phyloP scores from a whole-genome alignment of 2,888 invertebrate species.

The Dolomedes plantarius region DNA sequence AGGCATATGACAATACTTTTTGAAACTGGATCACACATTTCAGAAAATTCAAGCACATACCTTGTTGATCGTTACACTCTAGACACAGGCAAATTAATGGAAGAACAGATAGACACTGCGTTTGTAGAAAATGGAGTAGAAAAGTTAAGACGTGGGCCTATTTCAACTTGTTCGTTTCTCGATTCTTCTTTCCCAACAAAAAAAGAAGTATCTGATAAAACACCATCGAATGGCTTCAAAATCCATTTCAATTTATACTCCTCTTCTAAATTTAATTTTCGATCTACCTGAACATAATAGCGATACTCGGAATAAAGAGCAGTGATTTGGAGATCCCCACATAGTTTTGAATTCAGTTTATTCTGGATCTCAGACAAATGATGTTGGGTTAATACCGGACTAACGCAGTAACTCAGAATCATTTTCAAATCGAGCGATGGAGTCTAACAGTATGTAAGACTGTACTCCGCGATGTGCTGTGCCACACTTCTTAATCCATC shows the following conservation, averaged over 20 bases:
- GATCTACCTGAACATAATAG: conserved; percentile 84
- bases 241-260: conserved; percentile 86
- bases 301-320: conserved; percentile 84
- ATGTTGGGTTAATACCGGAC: conserved; percentile 44
- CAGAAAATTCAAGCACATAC: conserved; percentile 80
- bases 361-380: conserved; percentile 22
- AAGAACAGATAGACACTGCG: conserved; percentile 93
- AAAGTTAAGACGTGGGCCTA: conserved; percentile 86
- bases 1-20: conserved; percentile 77
- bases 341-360: conserved; percentile 34
- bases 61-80: conserved; percentile 89
- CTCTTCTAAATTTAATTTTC: conserved; percentile 81
- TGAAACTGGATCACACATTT: conserved; percentile 33
- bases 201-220: conserved; percentile 7
- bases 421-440: background rate
- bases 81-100: conserved; percentile 85
- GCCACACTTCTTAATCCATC: too few species aligned
- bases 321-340: conserved; percentile 11
- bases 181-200: conserved; percentile 1
- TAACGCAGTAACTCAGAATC: conserved; percentile 39
- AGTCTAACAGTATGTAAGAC: too few species aligned
- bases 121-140: conserved; percentile 97
- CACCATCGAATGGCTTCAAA: conserved; percentile 81
- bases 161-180: conserved; percentile 14
- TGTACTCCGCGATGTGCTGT: too few species aligned